These are phyloP conservation scores for Geotrypetes seraphini DNA, from an alignment of 2,797 vertebrate genomes.

Conservation along the genomic window DNA sequence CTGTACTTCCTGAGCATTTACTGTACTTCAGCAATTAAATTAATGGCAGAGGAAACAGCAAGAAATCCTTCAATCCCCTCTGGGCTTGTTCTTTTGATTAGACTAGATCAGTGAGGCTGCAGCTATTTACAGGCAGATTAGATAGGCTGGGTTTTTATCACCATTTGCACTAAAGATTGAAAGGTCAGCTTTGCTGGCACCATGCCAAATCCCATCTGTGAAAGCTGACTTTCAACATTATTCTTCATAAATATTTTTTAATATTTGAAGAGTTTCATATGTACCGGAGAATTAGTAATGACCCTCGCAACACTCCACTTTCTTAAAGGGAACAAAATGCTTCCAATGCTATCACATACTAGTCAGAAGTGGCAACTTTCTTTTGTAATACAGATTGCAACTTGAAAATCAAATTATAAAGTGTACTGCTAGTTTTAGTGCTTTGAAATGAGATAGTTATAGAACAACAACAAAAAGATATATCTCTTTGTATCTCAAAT, in stretches of 20 bases:
- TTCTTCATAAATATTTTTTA: constrained; percentile 28
- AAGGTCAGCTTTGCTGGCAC: constrained; percentile 43
- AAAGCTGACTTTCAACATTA: constrained; percentile 37
- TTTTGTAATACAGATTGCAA: no score
- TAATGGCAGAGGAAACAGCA: constrained; percentile 40
- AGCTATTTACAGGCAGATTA: constrained; percentile 53
- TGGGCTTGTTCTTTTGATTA: constrained; percentile 53
- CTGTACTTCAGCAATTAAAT: constrained; percentile 50
- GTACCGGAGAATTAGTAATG: constrained; percentile 10
- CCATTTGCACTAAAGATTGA: constrained; percentile 35
- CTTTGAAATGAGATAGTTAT: no score
- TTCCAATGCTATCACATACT: neutral
- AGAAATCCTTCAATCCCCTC: constrained; percentile 45
- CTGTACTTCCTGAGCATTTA: constrained; percentile 36
- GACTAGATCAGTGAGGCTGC: constrained; percentile 44
- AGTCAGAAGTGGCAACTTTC: no score
- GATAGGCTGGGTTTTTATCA: constrained; percentile 34
- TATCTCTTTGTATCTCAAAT: no score
- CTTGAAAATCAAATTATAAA: constrained; percentile 1
- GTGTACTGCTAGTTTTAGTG: no score
- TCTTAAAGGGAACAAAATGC: neutral
- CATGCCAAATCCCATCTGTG: constrained; percentile 31
- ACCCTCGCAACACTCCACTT: neutral
- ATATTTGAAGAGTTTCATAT: constrained; percentile 20
- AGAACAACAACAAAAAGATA: no score